Percentiles rank a stretch among this genome's conserved stretches.
Evolutionary conservation across 2,888 invertebrate species (phyloP).

Genomic region (Tiliacea aurago): DNA sequence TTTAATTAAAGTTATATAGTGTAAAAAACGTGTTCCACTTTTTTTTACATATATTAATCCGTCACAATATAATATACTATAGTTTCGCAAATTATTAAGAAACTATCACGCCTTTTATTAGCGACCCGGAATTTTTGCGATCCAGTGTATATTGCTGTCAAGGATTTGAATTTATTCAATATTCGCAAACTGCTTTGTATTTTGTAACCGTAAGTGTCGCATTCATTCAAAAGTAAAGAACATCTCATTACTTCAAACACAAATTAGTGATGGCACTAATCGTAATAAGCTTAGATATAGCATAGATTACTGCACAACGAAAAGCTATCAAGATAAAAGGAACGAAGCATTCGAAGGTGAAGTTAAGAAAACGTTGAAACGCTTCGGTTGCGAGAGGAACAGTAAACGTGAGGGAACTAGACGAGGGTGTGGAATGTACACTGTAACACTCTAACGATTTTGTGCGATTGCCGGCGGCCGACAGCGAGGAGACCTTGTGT

Average conservation of each 20-base stretch:
- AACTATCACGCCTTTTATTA: too few relatives aligned
- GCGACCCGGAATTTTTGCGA: too few relatives aligned
- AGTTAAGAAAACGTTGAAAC: slow-evolving; percentile 22
- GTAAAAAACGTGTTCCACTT: too few relatives aligned
- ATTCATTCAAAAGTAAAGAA: background rate
- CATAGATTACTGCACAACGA: background rate
- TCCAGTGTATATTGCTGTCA: background rate
- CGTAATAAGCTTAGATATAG: background rate
- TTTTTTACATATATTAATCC: too few relatives aligned
- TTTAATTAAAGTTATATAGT: too few relatives aligned
- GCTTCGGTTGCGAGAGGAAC: slow-evolving; percentile 16
- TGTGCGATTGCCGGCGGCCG: background rate
- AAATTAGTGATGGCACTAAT: background rate
- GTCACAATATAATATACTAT: too few relatives aligned
- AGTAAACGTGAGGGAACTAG: slow-evolving; percentile 13
- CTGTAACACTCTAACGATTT: slow-evolving; percentile 21
- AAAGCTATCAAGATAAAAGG: slow-evolving; percentile 16
- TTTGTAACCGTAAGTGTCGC: background rate
- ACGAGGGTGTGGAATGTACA: slow-evolving; percentile 22
- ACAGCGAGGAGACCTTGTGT: background rate
- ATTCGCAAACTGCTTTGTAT: background rate
- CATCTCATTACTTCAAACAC: background rate
- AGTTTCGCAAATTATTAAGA: too few relatives aligned
- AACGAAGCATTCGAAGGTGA: slow-evolving; percentile 4
- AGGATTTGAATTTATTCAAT: slow-evolving; percentile 1